Conservation (phyloP, 2,113 vertebrate genomes). For the Pleuronectes platessa region DNA sequence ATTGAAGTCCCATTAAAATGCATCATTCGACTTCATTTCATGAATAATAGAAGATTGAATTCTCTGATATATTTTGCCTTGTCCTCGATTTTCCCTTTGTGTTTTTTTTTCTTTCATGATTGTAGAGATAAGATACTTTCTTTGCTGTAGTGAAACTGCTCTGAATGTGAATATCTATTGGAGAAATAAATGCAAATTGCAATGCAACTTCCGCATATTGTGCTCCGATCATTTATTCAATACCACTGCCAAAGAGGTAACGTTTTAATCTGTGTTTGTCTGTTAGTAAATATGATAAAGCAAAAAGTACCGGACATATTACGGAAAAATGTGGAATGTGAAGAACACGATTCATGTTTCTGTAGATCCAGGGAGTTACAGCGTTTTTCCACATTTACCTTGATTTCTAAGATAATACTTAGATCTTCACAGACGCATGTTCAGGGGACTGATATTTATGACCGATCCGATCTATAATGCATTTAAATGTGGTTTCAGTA, state of each 20-base stretch:
- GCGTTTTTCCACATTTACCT: too few relatives aligned
- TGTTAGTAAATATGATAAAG: background rate
- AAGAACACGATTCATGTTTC: too few relatives aligned
- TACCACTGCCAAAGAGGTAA: too few relatives aligned
- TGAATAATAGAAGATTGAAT: slow-evolving; percentile 6
- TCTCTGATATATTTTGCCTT: slow-evolving; percentile 52
- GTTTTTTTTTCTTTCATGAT: slow-evolving; percentile 65
- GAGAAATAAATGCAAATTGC: slow-evolving; percentile 85
- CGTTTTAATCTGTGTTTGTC: background rate
- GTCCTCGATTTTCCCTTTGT: slow-evolving; percentile 69
- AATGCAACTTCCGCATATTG: slow-evolving; percentile 79
- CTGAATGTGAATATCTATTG: slow-evolving; percentile 83
- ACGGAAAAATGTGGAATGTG: too few relatives aligned
- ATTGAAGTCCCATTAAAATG: slow-evolving; percentile 27
- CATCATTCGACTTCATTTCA: slow-evolving; percentile 49
- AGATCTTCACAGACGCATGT: too few relatives aligned
- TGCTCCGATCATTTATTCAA: background rate
- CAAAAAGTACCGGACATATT: too few relatives aligned
- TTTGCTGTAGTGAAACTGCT: slow-evolving; percentile 82
- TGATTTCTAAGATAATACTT: too few relatives aligned
- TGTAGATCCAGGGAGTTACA: too few relatives aligned
- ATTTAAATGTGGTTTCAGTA: too few relatives aligned
- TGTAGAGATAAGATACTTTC: slow-evolving; percentile 68
- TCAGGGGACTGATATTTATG: too few relatives aligned
- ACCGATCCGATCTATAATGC: too few relatives aligned